A percentile compares a stretch with the other conserved stretches of the same genome.
Evolutionary conservation across 2,888 invertebrate species (phyloP).

Genomic region (Dryobotodes eremita): DNA sequence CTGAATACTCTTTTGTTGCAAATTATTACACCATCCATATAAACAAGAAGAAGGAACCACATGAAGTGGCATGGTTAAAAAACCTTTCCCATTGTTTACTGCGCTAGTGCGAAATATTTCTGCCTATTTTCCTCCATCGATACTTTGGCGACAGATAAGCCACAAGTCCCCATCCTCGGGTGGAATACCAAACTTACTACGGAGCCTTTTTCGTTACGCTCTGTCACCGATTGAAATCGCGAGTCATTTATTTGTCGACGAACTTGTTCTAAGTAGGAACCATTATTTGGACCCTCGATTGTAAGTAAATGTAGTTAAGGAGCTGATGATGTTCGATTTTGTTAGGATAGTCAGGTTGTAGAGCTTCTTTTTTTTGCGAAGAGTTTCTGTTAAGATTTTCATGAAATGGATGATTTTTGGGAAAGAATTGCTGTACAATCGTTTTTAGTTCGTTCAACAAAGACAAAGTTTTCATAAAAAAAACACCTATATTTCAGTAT

Average conservation of each 20-base stretch:
- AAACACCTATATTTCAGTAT: no score
- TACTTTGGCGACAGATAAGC: constrained; percentile 41
- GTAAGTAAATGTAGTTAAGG: constrained; percentile 16
- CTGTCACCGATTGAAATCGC: constrained; percentile 34
- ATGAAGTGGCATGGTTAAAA: neutral
- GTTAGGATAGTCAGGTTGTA: neutral
- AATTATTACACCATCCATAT: neutral
- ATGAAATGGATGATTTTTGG: no score
- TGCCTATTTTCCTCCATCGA: constrained; percentile 8
- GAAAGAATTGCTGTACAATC: no score
- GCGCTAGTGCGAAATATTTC: constrained; percentile 7
- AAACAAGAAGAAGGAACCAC: neutral
- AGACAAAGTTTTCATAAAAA: no score
- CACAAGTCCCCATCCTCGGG: constrained; percentile 23
- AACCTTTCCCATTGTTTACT: neutral
- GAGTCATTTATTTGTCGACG: constrained; percentile 43
- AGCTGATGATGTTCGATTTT: neutral
- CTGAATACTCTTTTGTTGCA: neutral
- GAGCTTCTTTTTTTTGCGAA: neutral
- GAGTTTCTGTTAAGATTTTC: no score
- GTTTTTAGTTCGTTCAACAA: no score
- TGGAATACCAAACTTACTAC: constrained; percentile 49
- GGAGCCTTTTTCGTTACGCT: constrained; percentile 25
- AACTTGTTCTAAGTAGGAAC: constrained; percentile 26
- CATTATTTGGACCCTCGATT: neutral